These are phyloP conservation scores for Lytechinus variegatus DNA, from an alignment of 35 echinoderm and acorn worm genomes.

Conservation along the genomic window DNA sequence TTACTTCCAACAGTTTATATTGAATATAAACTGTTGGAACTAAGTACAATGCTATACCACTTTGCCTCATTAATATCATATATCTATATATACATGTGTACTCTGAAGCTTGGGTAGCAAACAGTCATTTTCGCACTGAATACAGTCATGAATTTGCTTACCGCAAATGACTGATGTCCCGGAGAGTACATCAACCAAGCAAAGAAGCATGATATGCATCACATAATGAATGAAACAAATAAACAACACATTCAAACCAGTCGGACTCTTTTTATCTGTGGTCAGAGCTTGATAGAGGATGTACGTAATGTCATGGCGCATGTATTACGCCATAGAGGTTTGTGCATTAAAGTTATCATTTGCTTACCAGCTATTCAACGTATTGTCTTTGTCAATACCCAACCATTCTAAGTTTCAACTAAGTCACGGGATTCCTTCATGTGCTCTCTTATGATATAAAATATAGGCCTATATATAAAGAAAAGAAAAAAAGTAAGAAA, in stretches of 20 bases:
- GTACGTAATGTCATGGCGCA: not conserved
- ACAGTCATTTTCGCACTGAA: not conserved
- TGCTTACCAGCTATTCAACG: not conserved
- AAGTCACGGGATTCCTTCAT: not conserved
- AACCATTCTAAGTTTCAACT: not conserved
- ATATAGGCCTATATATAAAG: too few species aligned
- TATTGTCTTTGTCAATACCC: not conserved
- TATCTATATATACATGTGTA: not conserved
- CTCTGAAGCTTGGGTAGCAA: not conserved
- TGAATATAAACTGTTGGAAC: too few species aligned
- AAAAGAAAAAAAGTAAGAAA: too few species aligned
- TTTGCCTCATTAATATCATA: too few species aligned
- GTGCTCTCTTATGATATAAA: too few species aligned
- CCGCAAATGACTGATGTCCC: not conserved
- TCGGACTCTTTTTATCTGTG: not conserved
- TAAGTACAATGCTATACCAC: too few species aligned
- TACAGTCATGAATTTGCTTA: not conserved
- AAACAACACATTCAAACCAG: not conserved
- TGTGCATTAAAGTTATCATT: not conserved
- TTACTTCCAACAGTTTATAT: too few species aligned
- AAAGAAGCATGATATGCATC: not conserved
- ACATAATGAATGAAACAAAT: not conserved
- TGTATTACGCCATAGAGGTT: not conserved
- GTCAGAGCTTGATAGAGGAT: not conserved
- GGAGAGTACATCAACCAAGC: not conserved